These are phyloP conservation scores for Drosophila malerkotliana DNA, from an alignment of 1,140 invertebrate species.

Conservation along the genomic window DNA sequence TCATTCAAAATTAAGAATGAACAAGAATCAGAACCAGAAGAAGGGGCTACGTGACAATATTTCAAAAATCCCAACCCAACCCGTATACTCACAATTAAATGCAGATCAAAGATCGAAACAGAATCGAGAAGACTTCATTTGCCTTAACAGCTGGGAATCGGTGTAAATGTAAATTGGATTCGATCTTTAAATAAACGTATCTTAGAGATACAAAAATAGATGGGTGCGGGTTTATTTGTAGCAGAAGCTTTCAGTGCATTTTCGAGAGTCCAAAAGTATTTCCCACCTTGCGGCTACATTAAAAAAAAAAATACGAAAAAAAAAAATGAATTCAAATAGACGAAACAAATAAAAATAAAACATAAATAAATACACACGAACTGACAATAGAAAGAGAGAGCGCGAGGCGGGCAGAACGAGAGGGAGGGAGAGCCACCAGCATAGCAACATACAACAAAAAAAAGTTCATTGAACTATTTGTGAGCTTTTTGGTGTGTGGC, in stretches of 20 bases:
- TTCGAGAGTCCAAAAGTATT: conserved; percentile 38
- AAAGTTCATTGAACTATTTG: conserved; percentile 83
- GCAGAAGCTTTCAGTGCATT: conserved; percentile 67
- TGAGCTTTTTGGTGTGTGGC: conserved; percentile 70
- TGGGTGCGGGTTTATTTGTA: conserved; percentile 5
- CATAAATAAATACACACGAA: conserved; percentile 63
- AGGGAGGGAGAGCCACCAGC: conserved; percentile 39
- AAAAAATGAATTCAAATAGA: conserved; percentile 71
- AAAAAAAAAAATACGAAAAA: conserved; percentile 25
- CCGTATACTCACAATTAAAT: conserved; percentile 12
- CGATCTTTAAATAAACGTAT: conserved; percentile 24
- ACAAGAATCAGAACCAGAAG: conserved; percentile 4
- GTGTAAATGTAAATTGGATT: conserved; percentile 38
- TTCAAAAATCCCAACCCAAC: conserved; percentile 2
- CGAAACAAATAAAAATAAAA: conserved; percentile 64
- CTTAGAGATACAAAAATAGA: background rate
- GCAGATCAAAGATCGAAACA: conserved; percentile 25
- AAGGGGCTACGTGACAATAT: conserved; percentile 67
- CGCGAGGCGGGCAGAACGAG: conserved; percentile 13
- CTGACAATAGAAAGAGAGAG: conserved; percentile 17
- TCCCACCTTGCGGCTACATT: conserved; percentile 46
- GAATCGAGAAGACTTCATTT: conserved; percentile 8
- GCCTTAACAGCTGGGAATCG: conserved; percentile 4
- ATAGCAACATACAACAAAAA: conserved; percentile 76
- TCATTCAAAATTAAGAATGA: conserved; percentile 55